Percentiles rank a stretch among this genome's conserved stretches.
Conservation (phyloP, 92 coral and sea anemone species). For the Porites evermanni region DNA sequence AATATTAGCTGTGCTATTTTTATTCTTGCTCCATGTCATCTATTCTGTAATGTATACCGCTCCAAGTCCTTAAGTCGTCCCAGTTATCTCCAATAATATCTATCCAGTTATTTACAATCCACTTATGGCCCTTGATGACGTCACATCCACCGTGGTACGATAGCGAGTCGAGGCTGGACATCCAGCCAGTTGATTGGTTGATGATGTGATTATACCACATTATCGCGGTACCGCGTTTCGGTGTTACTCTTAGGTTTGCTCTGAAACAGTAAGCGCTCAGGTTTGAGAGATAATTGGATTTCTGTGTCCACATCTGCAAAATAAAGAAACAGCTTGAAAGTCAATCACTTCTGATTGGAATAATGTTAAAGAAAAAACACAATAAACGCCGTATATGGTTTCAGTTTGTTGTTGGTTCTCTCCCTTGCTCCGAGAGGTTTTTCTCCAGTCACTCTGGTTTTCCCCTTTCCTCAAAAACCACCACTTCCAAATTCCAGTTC, state of each 20-base stretch:
- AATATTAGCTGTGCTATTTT: background rate
- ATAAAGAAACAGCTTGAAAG: background rate
- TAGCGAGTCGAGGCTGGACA: slow-evolving; percentile 75
- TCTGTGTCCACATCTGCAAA: slow-evolving; percentile 62
- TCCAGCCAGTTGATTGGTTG: slow-evolving; percentile 71
- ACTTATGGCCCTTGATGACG: slow-evolving; percentile 87
- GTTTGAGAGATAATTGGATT: slow-evolving; percentile 73
- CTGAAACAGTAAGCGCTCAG: slow-evolving; percentile 84
- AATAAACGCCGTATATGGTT: too few species aligned
- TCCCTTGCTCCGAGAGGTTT: too few species aligned
- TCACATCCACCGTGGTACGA: slow-evolving; percentile 97
- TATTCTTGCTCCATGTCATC: background rate
- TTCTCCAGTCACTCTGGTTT: too few species aligned
- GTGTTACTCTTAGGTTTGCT: slow-evolving; percentile 78
- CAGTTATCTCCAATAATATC: slow-evolving; percentile 75
- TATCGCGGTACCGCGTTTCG: slow-evolving; percentile 82
- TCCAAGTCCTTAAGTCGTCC: slow-evolving; percentile 77
- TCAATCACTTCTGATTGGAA: background rate
- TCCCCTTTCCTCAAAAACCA: too few species aligned
- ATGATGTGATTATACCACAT: slow-evolving; percentile 96
- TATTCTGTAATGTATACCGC: slow-evolving; percentile 41
- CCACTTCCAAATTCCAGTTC: too few species aligned
- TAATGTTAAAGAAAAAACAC: background rate
- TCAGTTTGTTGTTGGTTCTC: too few species aligned
- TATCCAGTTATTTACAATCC: slow-evolving; percentile 97